phyloP scores from a whole-genome alignment of 2,888 invertebrate species.

The Metellina segmentata region DNA sequence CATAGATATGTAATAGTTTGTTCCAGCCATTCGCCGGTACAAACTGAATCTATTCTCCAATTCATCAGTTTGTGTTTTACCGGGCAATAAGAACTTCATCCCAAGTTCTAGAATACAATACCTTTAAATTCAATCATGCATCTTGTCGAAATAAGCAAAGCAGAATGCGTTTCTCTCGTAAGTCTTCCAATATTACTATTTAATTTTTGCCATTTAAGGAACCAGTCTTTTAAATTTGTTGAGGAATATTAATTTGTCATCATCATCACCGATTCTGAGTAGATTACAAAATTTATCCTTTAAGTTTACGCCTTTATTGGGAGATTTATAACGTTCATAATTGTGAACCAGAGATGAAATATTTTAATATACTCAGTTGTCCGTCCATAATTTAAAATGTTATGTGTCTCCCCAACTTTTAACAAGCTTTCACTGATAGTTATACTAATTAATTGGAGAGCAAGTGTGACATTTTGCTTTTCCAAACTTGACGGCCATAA shows the following conservation, averaged over 20 bases:
- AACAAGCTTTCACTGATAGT: constrained; percentile 2
- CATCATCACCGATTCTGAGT: not conserved
- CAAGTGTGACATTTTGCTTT: constrained; percentile 20
- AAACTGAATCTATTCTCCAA: constrained; percentile 17
- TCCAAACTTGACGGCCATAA: constrained; percentile 37
- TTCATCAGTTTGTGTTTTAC: constrained; percentile 7
- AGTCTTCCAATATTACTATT: too few species aligned
- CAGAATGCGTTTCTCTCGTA: too few species aligned
- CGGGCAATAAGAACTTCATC: not conserved
- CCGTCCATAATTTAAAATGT: not conserved
- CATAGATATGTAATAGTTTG: constrained; percentile 5
- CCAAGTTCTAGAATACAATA: not conserved
- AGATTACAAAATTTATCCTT: not conserved
- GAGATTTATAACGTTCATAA: constrained; percentile 15
- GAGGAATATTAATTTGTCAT: too few species aligned
- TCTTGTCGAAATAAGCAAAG: too few species aligned
- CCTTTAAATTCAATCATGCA: not conserved
- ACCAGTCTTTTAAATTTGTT: too few species aligned
- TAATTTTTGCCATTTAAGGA: too few species aligned
- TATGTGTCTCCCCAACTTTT: not conserved
- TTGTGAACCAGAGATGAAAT: constrained; percentile 7
- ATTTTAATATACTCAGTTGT: constrained; percentile 3
- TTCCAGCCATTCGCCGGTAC: constrained; percentile 2
- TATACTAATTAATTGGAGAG: not conserved
- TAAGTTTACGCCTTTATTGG: not conserved